phyloP scores from a whole-genome alignment of 2,113 vertebrate species.

The Microtus ochrogaster region DNA sequence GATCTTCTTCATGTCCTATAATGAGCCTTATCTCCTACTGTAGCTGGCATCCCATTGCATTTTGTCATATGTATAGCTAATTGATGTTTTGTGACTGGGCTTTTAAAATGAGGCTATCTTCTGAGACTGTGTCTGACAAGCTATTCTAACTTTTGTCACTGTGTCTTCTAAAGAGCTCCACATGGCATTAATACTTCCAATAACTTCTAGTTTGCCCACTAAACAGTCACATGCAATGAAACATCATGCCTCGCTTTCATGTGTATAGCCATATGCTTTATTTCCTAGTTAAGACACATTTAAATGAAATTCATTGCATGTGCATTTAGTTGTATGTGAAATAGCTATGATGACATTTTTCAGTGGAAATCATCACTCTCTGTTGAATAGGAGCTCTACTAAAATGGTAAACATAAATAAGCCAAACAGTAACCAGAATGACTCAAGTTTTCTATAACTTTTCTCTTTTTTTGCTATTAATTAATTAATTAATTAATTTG shows the following conservation, averaged over 20 bases:
- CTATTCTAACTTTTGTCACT: background rate
- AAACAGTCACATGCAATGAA: background rate
- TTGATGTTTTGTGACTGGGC: background rate
- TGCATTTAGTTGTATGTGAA: background rate
- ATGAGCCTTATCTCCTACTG: background rate
- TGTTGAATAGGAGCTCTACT: background rate
- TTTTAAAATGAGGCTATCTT: background rate
- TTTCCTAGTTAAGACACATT: background rate
- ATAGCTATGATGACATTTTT: background rate
- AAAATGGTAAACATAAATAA: background rate
- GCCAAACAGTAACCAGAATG: accelerated
- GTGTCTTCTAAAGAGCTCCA: background rate
- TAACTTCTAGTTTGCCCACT: background rate
- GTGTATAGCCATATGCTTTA: background rate
- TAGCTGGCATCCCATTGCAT: background rate
- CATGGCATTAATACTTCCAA: background rate
- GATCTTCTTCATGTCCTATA: background rate
- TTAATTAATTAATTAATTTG: background rate
- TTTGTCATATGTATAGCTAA: background rate
- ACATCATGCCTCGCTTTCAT: background rate
- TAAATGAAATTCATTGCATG: background rate
- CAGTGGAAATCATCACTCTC: background rate
- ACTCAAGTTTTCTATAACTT: slow-evolving; percentile 5
- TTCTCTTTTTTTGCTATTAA: background rate
- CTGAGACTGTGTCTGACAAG: background rate